Base-by-base conservation (phyloP, 2,888 invertebrate genomes). In the Ectobius pallidus region DNA sequence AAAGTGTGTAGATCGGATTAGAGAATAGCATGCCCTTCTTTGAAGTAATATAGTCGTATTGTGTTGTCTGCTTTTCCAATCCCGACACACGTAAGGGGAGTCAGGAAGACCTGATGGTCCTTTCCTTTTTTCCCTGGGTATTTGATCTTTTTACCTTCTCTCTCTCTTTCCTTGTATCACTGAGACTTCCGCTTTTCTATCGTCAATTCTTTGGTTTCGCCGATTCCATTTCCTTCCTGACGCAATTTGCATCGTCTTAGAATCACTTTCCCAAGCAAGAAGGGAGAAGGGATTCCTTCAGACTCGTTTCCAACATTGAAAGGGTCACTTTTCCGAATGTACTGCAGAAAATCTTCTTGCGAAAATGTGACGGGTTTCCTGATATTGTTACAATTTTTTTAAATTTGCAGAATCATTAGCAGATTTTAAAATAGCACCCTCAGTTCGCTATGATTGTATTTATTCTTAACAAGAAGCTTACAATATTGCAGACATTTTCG, bases 151-250 rank as follows among this genome's bases (percentile, higher is more conserved):
- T 25, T n/a, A n/a, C n/a, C n/a, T 52, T 3, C 18, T 46, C 46
- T 20, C 46, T 46, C 46, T 46, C 46, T 7, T 46, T 18, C 46
- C 3, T 52, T 25, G 49, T 52, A 52, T 25, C 42, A 63, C 20
- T 16, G 63, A 39, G 42, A 63, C 63, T 39, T 63, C 44, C 49
- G 34, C 34, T 34, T 34, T 65, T 63, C 34, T 69, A 14, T 46
- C 30, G 20, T 34, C 52, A 30, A 18, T 62, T 71, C 46, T 62
- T 62, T 63, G 71, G 71, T 71, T 62, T 71, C 63, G 63, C 44
- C 69, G 30, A 62, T 72, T 63, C 72, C 70, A 46, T 72, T 72
- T 70, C 74, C 70, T 72, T 74, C 72, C 72, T 70, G 63, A 69
- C 70, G 68, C 70, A 71, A 72, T 69, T 69, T 71, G 72, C 72